Evolutionary conservation across 2,888 invertebrate species (phyloP).

Genomic region (Pantelozetes paolii): DNA sequence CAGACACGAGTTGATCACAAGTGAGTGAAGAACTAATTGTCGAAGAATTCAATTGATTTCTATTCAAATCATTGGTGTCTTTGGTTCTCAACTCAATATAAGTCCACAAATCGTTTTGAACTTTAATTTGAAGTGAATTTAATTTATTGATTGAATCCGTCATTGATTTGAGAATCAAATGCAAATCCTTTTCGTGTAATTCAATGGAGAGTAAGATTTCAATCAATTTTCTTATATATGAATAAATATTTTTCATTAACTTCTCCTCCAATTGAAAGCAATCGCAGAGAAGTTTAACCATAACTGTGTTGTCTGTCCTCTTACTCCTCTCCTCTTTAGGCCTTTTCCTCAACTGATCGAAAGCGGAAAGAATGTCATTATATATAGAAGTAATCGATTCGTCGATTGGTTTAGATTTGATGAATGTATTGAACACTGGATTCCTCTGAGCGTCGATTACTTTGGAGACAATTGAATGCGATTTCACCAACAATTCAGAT

Average conservation of each 20-base stretch:
- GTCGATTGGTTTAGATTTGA: slow-evolving; percentile 39
- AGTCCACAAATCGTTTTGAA: slow-evolving; percentile 32
- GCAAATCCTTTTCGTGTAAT: slow-evolving; percentile 1
- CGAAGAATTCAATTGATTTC: neutral
- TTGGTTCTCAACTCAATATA: neutral
- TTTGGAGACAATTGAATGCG: slow-evolving; percentile 25
- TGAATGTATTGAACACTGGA: slow-evolving; percentile 31
- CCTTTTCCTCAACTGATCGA: slow-evolving; percentile 55
- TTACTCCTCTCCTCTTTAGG: slow-evolving; percentile 55
- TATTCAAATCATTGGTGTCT: neutral
- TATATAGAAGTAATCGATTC: slow-evolving; percentile 20
- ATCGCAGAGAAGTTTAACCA: slow-evolving; percentile 60
- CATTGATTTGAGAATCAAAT: slow-evolving; percentile 4
- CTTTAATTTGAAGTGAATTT: slow-evolving; percentile 12
- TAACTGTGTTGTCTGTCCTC: slow-evolving; percentile 57
- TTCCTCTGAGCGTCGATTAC: slow-evolving; percentile 31
- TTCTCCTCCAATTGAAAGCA: slow-evolving; percentile 59
- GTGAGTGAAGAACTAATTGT: neutral
- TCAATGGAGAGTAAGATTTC: slow-evolving; percentile 11
- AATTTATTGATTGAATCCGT: neutral
- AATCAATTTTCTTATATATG: slow-evolving; percentile 25
- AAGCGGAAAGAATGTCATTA: slow-evolving; percentile 49
- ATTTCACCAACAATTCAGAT: neutral
- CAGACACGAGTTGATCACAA: neutral
- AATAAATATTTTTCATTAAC: slow-evolving; percentile 52